A percentile compares a stretch with the other conserved stretches of the same genome.
These are phyloP conservation scores for Campopleginae sp. DNA, from an alignment of 2,888 invertebrate species.

Conservation along the genomic window DNA sequence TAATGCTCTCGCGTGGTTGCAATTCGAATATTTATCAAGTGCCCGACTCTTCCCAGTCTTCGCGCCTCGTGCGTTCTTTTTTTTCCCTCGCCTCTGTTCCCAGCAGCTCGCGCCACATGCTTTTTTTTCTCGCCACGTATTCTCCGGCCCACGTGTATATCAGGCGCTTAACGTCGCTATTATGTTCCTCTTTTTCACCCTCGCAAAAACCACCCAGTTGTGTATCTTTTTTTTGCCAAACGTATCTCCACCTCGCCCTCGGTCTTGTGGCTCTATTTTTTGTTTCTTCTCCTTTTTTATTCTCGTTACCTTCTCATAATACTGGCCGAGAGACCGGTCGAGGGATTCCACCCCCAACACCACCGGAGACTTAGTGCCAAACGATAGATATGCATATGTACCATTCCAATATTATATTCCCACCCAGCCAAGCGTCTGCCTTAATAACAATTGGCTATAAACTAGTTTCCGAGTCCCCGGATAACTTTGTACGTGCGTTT, in stretches of 20 bases:
- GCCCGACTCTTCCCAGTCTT: slow-evolving; percentile 26
- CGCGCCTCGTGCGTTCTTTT: slow-evolving; percentile 52
- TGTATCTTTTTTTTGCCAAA: slow-evolving; percentile 30
- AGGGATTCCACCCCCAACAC: slow-evolving; percentile 45
- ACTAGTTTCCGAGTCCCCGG: slow-evolving; percentile 74
- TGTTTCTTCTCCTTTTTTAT: slow-evolving; percentile 46
- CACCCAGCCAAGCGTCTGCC: slow-evolving; percentile 61
- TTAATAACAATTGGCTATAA: slow-evolving; percentile 81
- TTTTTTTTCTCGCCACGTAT: slow-evolving; percentile 32
- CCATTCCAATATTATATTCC: slow-evolving; percentile 49
- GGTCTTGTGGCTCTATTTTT: slow-evolving; percentile 38
- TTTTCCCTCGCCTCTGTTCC: slow-evolving; percentile 44
- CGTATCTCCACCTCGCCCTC: slow-evolving; percentile 51
- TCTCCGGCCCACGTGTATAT: slow-evolving; percentile 59
- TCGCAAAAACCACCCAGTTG: slow-evolving; percentile 12
- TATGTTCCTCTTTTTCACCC: slow-evolving; percentile 56
- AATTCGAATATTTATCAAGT: neutral
- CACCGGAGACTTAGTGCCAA: slow-evolving; percentile 71
- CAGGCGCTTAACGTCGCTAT: slow-evolving; percentile 65
- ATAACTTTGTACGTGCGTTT: slow-evolving; percentile 60
- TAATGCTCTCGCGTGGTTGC: neutral
- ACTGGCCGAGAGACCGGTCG: slow-evolving; percentile 44
- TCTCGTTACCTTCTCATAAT: slow-evolving; percentile 65
- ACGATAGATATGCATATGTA: slow-evolving; percentile 68
- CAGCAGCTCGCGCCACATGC: slow-evolving; percentile 46